Base-by-base conservation (phyloP, 2,797 vertebrate genomes). In the Prunella strophiata region DNA sequence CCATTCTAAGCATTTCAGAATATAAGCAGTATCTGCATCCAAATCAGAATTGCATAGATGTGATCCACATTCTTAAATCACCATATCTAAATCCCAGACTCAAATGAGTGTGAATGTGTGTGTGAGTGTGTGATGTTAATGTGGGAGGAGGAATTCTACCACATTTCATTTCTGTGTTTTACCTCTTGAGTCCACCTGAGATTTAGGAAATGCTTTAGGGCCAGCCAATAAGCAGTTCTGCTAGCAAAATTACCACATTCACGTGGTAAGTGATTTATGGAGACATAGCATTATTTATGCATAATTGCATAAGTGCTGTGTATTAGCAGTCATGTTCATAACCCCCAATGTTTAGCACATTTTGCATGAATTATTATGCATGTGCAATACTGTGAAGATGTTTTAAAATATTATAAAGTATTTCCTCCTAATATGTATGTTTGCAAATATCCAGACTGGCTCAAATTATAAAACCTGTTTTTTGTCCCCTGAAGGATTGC, bases 241-340 rank as follows among this genome's bases (percentile, higher is more conserved):
- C 43, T 81, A 47, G 51, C 16, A 88, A 88, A 93, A 89, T 84
- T 84, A 50, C 55, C 85, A 78, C 76, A 79, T 91, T 92, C 71
- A 79, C 1, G 0, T 76, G 43, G 62, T 55, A 59, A 59, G n/a
- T 89, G 72, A 95, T 94, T 93, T 92, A 84, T 66, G 55, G 88
- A 45, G 48, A 86, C 36, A 20, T 52, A 81, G 48, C 6, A 52
- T 94, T 91, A 89, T 96, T 89, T 92, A 92, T 92, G 76, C 51
- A 51, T 91, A 91, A 92, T 95, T 93, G 77, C 32, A 0, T 66
- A 79, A 92, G 55, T 74, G 48, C 51, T 77, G 20, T 91, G 73
- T 93, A 73, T 92, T 92, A 95, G 88, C 34, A 72, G 79, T 92
- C 82, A 43, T 88, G 82, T 91, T 93, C 86, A 75, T 84, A 95